phyloP scores from a whole-genome alignment of 2,797 vertebrate genomes.

The Cynopterus sphinx region DNA sequence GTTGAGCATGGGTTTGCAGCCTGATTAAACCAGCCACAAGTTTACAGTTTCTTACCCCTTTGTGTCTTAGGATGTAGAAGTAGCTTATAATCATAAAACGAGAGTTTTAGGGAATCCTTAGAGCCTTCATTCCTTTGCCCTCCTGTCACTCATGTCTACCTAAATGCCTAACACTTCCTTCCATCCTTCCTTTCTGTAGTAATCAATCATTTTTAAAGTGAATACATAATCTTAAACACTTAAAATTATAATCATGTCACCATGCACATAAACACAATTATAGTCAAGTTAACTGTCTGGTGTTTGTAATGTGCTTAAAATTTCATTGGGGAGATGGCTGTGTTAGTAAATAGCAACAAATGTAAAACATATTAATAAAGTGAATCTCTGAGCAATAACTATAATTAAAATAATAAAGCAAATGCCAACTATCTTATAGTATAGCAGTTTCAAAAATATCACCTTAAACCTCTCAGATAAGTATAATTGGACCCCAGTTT shows the following conservation, averaged over 20 bases:
- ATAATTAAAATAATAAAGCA: not conserved
- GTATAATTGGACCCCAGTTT: not conserved
- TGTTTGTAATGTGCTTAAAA: not conserved
- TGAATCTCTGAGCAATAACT: not conserved
- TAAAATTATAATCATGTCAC: not conserved
- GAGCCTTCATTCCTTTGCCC: no score
- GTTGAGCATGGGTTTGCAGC: no score
- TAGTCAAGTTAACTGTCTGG: not conserved
- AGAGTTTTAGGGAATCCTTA: no score
- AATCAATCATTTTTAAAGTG: not conserved
- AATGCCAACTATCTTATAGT: not conserved
- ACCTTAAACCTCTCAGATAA: not conserved
- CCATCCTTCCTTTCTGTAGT: not conserved
- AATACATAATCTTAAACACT: not conserved
- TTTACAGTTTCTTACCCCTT: no score
- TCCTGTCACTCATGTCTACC: no score
- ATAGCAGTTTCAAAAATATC: not conserved
- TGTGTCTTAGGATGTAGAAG: no score
- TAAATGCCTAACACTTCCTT: no score
- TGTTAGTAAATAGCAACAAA: not conserved
- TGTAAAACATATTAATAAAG: not conserved
- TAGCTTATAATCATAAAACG: no score
- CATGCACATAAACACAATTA: not conserved
- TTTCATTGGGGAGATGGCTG: not conserved
- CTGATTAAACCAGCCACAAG: no score